A percentile compares a stretch with the other conserved stretches of the same genome.
Evolutionary conservation across 2,113 vertebrate species (phyloP).

Genomic region (Macrotis lagotis): DNA sequence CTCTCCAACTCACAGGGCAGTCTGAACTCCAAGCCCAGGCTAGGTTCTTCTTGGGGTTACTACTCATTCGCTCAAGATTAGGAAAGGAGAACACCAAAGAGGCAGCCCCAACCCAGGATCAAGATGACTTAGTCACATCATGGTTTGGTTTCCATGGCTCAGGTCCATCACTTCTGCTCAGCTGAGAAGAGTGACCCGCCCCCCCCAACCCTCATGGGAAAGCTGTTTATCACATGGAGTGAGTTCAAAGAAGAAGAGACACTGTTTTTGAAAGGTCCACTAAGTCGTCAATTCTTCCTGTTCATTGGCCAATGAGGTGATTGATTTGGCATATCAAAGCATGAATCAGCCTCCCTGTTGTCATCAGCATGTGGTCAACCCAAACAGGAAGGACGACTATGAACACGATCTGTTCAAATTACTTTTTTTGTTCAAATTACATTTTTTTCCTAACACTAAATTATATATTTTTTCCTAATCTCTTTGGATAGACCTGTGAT

Average conservation of each 20-base stretch:
- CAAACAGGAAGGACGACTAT: no score
- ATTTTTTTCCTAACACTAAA: no score
- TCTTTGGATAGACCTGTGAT: no score
- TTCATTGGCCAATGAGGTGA: neutral
- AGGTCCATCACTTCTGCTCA: neutral
- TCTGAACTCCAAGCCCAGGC: neutral
- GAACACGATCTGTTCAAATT: no score
- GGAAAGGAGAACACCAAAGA: neutral
- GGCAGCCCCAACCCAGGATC: neutral
- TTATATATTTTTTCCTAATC: no score
- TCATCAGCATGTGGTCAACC: no score
- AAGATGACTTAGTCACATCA: neutral
- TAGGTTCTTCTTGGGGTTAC: neutral
- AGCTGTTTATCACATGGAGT: neutral
- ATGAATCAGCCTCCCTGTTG: no score
- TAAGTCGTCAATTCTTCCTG: neutral
- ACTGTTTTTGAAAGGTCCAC: neutral
- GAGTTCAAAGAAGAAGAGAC: neutral
- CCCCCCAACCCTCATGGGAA: neutral
- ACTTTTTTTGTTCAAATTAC: no score
- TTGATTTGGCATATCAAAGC: neutral
- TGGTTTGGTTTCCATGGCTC: neutral
- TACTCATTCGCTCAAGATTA: neutral
- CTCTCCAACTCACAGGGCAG: neutral
- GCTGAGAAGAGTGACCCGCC: neutral